Base-by-base conservation (phyloP, 2,113 vertebrate genomes). In the Morone chrysops region DNA sequence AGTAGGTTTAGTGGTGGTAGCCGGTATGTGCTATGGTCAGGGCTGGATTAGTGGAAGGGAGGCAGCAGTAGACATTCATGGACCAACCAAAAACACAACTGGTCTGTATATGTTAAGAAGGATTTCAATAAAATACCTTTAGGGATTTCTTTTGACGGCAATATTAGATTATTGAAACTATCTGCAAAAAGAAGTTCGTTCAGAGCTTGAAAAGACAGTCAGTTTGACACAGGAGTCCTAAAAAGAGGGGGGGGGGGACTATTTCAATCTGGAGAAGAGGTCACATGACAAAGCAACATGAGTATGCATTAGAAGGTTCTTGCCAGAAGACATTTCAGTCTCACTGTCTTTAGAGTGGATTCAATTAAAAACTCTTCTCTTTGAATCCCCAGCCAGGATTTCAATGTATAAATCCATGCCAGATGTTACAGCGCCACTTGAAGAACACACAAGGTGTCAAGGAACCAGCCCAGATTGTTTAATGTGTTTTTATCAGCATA, bases 341-440 rank as follows among this genome's bases (percentile, higher is more conserved):
- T 92, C 78, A 47, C 79, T 70, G 83, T 71, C 86, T 80, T 93
- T 76, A 57, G 89, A 90, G 79, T 89, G 82, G 89, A 90, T 92
- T 90, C 80, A 86, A 91, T 90, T 92, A 89, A 89, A 94, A 90
- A 82, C 61, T 85, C 69, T 53, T 76, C 48, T 89, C 89, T 92
- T 94, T 94, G 90, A 90, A 91, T 92, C 81, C 73, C 41, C 80
- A 54, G 91, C 91, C 90, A 93, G 87, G 87, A 59, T 90, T 86
- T 87, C 50, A 61, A 53, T 50, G 78, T 82, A 87, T 63, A 83
- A 94, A 93, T 88, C 81, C 54, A 59, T 67, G 85, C 90, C 93
- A 95, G 93, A 94, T 91, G 87, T 90, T 84, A 41, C 77, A 83
- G 81, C 67, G 3, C 80, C 83, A 71, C 72, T 84, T 57, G 63